Conservation (phyloP, 2,888 invertebrate genomes). For the Anoplius nigerrimus region DNA sequence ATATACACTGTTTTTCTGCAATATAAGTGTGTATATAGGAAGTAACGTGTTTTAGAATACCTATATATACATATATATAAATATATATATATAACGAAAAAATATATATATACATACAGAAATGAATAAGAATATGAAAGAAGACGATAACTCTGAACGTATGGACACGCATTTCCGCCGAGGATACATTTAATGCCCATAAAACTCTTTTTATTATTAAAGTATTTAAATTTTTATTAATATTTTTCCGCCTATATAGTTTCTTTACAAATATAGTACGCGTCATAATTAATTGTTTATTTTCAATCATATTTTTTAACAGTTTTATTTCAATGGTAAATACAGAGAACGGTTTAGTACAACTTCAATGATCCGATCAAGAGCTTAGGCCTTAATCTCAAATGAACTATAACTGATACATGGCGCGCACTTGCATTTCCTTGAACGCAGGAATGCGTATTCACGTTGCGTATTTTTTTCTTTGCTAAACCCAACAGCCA, state of each 20-base stretch:
- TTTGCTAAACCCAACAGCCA: conserved; percentile 26
- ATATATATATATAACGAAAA: conserved; percentile 53
- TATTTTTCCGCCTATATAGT: too few species aligned
- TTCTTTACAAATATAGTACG: too few species aligned
- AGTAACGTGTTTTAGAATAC: conserved; percentile 64
- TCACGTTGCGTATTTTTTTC: conserved; percentile 61
- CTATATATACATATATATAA: conserved; percentile 39
- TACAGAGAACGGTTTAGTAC: too few species aligned
- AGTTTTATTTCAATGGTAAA: too few species aligned
- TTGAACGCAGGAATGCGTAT: conserved; percentile 62
- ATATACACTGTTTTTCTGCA: conserved; percentile 68
- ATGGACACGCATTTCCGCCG: conserved; percentile 66
- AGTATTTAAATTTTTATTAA: too few species aligned
- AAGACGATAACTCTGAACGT: conserved; percentile 46
- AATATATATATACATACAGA: conserved; percentile 51
- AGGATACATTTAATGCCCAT: neutral
- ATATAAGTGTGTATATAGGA: conserved; percentile 75
- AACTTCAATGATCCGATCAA: too few species aligned
- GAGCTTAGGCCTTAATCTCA: too few species aligned
- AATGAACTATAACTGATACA: too few species aligned
- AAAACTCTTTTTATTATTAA: too few species aligned
- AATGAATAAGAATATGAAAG: conserved; percentile 66
- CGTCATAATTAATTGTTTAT: too few species aligned
- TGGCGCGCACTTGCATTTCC: neutral
- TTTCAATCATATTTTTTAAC: too few species aligned